Evolutionary conservation across 2,113 vertebrate genomes (phyloP).

Genomic region (Aspiorhynchus laticeps): DNA sequence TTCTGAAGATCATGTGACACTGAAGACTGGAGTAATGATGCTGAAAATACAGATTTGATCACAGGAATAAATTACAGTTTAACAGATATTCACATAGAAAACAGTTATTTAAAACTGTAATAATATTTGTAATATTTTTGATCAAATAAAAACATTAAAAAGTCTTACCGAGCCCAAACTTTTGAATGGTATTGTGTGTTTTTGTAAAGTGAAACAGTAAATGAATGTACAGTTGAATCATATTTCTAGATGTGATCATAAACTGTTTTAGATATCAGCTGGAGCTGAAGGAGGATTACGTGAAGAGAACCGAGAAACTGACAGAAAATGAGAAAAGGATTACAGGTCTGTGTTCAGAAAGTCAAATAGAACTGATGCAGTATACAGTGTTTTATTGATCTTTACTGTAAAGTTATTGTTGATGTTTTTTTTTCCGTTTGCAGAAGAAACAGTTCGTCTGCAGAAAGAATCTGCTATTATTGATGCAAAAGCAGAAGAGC

Average conservation of each 20-base stretch:
- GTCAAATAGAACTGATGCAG: background rate
- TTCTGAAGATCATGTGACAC: background rate
- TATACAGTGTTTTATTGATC: too few species aligned
- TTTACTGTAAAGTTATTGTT: background rate
- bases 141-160: background rate
- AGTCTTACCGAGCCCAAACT: background rate
- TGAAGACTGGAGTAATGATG: background rate
- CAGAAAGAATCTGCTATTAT: slow-evolving; percentile 78
- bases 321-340: slow-evolving; percentile 84
- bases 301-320: slow-evolving; percentile 80
- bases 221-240: background rate
- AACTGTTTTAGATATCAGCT: slow-evolving; percentile 79
- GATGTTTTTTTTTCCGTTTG: background rate
- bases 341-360: slow-evolving; percentile 75
- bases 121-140: background rate
- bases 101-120: background rate
- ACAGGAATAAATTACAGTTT: too few species aligned
- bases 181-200: background rate
- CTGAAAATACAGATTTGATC: too few species aligned
- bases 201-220: background rate
- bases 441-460: slow-evolving; percentile 83
- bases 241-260: background rate
- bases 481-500: slow-evolving; percentile 80
- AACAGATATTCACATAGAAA: background rate
- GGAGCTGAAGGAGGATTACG: slow-evolving; percentile 88